These are phyloP conservation scores for Cavia aperea DNA, from an alignment of 2,113 vertebrate genomes.

Conservation along the genomic window DNA sequence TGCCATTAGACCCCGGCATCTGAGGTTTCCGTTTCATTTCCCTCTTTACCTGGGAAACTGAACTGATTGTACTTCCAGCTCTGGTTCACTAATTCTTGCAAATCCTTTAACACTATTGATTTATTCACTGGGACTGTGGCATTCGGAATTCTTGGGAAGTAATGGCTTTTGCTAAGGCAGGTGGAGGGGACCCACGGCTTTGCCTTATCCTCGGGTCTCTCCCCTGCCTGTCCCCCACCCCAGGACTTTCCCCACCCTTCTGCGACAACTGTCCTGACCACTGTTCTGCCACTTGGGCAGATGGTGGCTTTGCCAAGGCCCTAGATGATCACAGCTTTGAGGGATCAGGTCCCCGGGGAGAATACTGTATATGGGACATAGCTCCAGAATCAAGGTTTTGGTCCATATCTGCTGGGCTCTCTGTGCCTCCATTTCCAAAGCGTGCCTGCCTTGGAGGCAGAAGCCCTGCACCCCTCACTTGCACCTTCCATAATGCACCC, in stretches of 20 bases:
- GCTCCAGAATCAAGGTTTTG: neutral
- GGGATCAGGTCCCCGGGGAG: neutral
- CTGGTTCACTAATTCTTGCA: slow-evolving; percentile 61
- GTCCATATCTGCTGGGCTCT: neutral
- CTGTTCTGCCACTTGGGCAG: neutral
- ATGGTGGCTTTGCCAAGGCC: neutral
- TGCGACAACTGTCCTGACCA: neutral
- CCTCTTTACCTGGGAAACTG: slow-evolving; percentile 49
- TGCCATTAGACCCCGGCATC: neutral
- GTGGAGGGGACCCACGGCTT: neutral
- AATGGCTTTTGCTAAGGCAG: slow-evolving; percentile 3
- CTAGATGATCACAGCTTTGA: neutral
- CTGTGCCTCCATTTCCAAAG: neutral
- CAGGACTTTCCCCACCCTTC: neutral
- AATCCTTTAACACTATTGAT: slow-evolving; percentile 63
- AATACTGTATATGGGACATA: neutral
- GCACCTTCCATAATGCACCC: neutral
- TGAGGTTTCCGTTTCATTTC: slow-evolving; percentile 37
- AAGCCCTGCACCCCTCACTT: neutral
- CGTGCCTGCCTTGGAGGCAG: neutral
- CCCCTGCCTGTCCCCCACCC: neutral
- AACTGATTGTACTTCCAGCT: slow-evolving; percentile 47
- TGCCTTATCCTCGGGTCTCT: neutral
- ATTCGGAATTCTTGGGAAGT: slow-evolving; percentile 40
- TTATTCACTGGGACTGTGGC: slow-evolving; percentile 30